phyloP scores from a whole-genome alignment of 2,888 invertebrate genomes.

The Polyploca ridens region DNA sequence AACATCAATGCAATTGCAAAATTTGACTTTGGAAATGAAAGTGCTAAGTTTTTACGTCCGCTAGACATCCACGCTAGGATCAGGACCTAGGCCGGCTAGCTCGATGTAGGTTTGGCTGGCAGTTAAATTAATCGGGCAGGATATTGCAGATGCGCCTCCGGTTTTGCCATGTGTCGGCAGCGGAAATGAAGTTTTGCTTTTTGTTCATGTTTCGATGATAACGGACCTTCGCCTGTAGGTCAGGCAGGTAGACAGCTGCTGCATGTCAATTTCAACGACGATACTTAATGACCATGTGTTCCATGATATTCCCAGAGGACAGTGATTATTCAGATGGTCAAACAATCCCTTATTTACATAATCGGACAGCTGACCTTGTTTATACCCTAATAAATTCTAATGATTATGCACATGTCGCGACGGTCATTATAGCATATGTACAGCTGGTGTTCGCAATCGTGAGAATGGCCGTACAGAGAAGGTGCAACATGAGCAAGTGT shows the following conservation, averaged over 20 bases:
- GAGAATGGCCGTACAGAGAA: conserved; percentile 69
- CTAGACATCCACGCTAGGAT: conserved; percentile 31
- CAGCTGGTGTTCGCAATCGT: conserved; percentile 72
- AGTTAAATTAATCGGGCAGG: conserved; percentile 61
- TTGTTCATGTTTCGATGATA: conserved; percentile 62
- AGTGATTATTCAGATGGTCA: conserved; percentile 64
- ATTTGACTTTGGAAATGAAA: conserved; percentile 22
- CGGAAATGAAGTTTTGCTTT: conserved; percentile 69
- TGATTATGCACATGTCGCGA: conserved; percentile 66
- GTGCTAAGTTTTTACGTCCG: conserved; percentile 30
- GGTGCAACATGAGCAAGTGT: conserved; percentile 79
- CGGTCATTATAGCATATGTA: conserved; percentile 52
- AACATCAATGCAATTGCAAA: conserved; percentile 18
- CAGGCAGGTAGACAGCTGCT: conserved; percentile 72
- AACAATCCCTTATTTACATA: conserved; percentile 64
- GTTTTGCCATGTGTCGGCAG: conserved; percentile 61
- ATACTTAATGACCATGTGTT: conserved; percentile 51
- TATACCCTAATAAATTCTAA: conserved; percentile 77
- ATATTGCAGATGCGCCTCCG: conserved; percentile 71
- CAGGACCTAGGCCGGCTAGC: conserved; percentile 36
- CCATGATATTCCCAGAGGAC: conserved; percentile 61
- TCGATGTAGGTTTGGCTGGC: conserved; percentile 43
- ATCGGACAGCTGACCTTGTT: conserved; percentile 71
- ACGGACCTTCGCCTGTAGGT: conserved; percentile 63
- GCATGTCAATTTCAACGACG: conserved; percentile 42